Evolutionary conservation across 1,140 invertebrate species (phyloP), one percentile per base, ranked within the genome.

Genomic region (Zaprionus davidi): DNA sequence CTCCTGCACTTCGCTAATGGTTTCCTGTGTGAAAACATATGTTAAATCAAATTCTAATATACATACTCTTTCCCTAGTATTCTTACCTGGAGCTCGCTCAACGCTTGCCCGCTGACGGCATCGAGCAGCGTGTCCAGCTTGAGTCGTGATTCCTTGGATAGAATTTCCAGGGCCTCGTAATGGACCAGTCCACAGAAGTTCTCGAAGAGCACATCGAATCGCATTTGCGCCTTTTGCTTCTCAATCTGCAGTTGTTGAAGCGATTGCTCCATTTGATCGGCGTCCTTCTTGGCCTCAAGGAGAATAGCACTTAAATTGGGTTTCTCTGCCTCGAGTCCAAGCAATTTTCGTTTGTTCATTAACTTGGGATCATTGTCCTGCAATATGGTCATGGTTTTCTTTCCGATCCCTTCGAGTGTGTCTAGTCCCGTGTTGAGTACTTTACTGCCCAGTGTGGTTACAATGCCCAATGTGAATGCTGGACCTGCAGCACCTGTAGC

Each of bases 371-470:
- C 97, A 70, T 97, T 97, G 68, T 98, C 97, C 93, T 98, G 97
- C 2, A 98, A 93, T 3, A 98, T 97, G 91, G 97, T 96, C 95
- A 98, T 97, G 0, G 98, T 98, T 91, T 98, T 98, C 85, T 98
- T 98, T 1, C 98, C 98, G 81, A 99, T 97, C 0, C 96, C 96
- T 92, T 99, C 98, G 60, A 99, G 92, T 0, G 98, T 98, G 92
- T 98, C 97, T 22, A 98, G 93, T 56, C 97, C 96, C 31, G 97
- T 96, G 17, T 95, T 94, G 67, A 98, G 94, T 1, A 98, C 96
- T 94, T 96, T 97, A 36, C 94, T 95, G n/a, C 97, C 95, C 46
- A 96, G 93, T 5, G 94, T 94, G 12, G 94, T 94, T 9, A 97
- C 93, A 13, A 96, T 91, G 93, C 94, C 84, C 6, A 92, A 63